Evolutionary conservation across 1,140 invertebrate genomes (phyloP), one percentile per base, ranked within the genome.

Genomic region (Bilobella aurantiaca): DNA sequence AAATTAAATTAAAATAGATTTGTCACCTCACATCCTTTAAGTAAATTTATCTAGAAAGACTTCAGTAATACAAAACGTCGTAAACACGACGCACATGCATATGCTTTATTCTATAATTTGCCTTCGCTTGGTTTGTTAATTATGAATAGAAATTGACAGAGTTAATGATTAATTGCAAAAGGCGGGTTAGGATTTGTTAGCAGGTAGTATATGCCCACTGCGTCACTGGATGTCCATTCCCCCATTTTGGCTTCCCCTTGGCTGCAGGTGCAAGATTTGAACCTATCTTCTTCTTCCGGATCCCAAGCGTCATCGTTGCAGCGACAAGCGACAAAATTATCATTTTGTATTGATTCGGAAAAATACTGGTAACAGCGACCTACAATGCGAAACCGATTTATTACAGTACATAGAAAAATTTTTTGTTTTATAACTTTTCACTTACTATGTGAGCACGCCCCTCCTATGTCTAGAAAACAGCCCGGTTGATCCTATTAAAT

Each of bases 261-360:
- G 27, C 3, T 8, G 23, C 16, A 16, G 23, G 25, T 28, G 28
- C 58, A 59, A 21, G 16, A 21, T 3, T 21, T 25, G 58, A 59
- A 59, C 28, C 31, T 59, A 21, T 59, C 58, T 8, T 59, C 31
- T 29, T 16, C 31, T 12, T 25, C 23, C 3, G 58, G 58, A 21
- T 29, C 16, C 58, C 58, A 59, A 5, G 58, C 58, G 5, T 59
- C 5, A 29, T 59, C 58, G 31, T 59, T 23, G 28, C 58, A 59
- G 25, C 21, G 3, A 28, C 28, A 25, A 12, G 58, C 58, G 28
- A 8, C 8, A 29, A 59, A 59, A 21, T 59, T 28, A 8, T 59
- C 58, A 16, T 8, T 21, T 21, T 59, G 58, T 12, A 59, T 32
- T 16, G 58, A 59, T 21, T 59, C 58, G 8, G 58, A 16, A 8